Base-by-base conservation (phyloP, 2,113 vertebrate species). In the Balaeniceps rex region DNA sequence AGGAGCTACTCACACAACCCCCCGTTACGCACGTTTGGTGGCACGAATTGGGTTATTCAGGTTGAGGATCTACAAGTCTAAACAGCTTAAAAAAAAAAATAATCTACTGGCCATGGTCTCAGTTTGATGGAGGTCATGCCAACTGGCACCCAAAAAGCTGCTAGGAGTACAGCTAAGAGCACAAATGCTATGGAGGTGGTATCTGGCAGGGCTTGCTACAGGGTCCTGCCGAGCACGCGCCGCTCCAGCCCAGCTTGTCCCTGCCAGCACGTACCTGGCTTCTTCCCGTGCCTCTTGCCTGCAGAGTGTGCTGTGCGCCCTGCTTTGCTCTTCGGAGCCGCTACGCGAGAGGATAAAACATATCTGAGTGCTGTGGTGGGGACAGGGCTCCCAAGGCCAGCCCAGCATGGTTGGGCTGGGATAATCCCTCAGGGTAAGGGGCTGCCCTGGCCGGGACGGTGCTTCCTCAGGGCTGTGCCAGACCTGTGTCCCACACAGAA, bases 221-320 rank as follows among this genome's bases (percentile, higher is more conserved):
- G 36, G 80, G 72, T 78, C 21, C 71, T 29, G 88, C 65, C 31
- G 47, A 60, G 90, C 76, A 72, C 14, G 10, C 2, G 7, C 14
- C 8, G 24, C 81, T 82, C 70, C 93, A 69, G 76, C 72, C 83
- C 19, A 9, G n/a, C 65, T 70, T 3, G 0, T 33, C 52, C 77
- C 81, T 40, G 8, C 22, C 79, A 75, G 52, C 69, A 89, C 96
- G 0, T 95, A 98, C 95, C 96, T 88, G 75, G 19, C 88, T 97
- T 97, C 63, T 66, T 97, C 9, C 72, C 58, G 1, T 91, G 88
- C n/a, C 40, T 79, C 88, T 87, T 91, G 94, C 97, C 97, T 94
- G 98, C 90, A 95, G 97, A 90, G 91, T 97, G 96, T 61, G 91
- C 97, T 42, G 90, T n/a, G 60, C 92, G 93, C 88, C 94, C 88